These are phyloP conservation scores for Myrmecobius fasciatus DNA, from an alignment of 2,113 vertebrate genomes.

Conservation along the genomic window DNA sequence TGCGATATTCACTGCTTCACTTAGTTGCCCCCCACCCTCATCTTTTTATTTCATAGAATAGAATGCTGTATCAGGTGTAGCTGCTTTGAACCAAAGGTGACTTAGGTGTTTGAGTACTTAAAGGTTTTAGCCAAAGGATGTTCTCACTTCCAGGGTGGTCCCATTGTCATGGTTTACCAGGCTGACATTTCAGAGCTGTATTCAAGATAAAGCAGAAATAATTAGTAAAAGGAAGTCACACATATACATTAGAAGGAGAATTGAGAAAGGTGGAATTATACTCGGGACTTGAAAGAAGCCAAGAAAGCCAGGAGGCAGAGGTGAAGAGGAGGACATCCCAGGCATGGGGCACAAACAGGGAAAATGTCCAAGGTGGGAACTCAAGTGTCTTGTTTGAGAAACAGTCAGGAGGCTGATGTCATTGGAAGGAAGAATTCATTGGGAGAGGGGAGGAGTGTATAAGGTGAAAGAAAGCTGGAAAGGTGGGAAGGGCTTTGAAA, in stretches of 20 bases:
- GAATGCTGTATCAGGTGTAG: not conserved
- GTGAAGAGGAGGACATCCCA: not conserved
- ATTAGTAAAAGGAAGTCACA: not conserved
- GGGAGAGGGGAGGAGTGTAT: not conserved
- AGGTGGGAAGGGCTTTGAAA: not conserved
- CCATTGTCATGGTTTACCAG: not conserved
- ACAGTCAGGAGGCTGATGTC: not conserved
- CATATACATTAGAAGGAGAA: too few species aligned
- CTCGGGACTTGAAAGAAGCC: not conserved
- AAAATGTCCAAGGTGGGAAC: not conserved
- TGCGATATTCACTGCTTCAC: too few species aligned
- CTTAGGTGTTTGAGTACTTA: not conserved
- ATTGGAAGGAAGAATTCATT: not conserved
- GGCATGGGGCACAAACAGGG: not conserved
- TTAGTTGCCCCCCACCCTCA: too few species aligned
- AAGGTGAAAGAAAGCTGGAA: not conserved
- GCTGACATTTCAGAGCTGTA: not conserved
- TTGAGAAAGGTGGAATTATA: not conserved
- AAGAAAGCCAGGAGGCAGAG: not conserved
- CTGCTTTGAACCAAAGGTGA: not conserved
- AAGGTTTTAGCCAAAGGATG: not conserved
- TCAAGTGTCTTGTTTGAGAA: not conserved
- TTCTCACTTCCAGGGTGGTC: not conserved
- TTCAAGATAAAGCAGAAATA: not conserved
- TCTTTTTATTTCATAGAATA: not conserved